Evolutionary conservation across 2,113 vertebrate genomes (phyloP).

Genomic region (Semnopithecus entellus): DNA sequence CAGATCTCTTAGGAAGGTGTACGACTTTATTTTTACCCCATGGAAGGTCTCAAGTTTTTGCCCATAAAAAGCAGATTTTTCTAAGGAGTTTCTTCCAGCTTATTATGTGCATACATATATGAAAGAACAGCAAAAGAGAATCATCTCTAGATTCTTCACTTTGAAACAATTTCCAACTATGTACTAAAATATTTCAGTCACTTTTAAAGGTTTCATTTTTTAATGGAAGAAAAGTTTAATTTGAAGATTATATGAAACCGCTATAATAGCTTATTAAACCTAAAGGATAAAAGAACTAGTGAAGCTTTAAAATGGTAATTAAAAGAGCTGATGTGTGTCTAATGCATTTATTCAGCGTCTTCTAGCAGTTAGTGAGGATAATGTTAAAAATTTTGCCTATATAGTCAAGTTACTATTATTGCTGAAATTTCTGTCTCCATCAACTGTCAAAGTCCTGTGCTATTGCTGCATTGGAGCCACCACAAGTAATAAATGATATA

Average conservation of each 20-base stretch:
- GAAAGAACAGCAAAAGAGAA: not conserved
- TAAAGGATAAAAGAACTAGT: slow-evolving; percentile 73
- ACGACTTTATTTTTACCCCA: not conserved
- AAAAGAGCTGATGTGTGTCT: slow-evolving; percentile 78
- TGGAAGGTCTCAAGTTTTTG: not conserved
- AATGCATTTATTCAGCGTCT: slow-evolving; percentile 74
- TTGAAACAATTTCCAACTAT: not conserved
- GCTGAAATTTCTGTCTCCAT: not conserved
- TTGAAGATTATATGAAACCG: slow-evolving; percentile 64
- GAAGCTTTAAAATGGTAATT: slow-evolving; percentile 80
- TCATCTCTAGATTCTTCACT: slow-evolving; percentile 26
- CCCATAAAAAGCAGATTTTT: not conserved
- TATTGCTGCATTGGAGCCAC: not conserved
- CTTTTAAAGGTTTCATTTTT: slow-evolving; percentile 59
- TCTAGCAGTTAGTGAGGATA: slow-evolving; percentile 68
- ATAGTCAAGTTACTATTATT: slow-evolving; percentile 53
- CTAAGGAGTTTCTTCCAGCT: slow-evolving; percentile 1
- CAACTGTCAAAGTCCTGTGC: not conserved
- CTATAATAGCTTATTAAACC: slow-evolving; percentile 77
- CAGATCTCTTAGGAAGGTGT: not conserved
- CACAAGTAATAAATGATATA: not conserved
- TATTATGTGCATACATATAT: not conserved
- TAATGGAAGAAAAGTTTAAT: slow-evolving; percentile 65
- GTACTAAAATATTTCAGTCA: slow-evolving; percentile 66
- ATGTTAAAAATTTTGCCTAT: slow-evolving; percentile 60